Evolutionary conservation across 2,113 vertebrate genomes (phyloP), one percentile per base, ranked within the genome.

Genomic region (Lophius piscatorius): DNA sequence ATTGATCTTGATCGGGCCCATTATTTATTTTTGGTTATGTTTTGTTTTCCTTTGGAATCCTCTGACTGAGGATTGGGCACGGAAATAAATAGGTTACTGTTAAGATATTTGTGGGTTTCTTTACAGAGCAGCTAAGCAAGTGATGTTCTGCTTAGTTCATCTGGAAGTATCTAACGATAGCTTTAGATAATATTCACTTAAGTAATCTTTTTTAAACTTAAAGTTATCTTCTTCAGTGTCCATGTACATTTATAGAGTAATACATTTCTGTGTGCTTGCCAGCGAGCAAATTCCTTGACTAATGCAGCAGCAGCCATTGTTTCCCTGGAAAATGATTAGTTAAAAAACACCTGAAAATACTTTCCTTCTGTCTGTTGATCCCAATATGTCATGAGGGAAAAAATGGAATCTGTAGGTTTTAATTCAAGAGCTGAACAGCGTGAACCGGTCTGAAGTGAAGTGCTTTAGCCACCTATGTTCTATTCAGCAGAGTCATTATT

Each of bases 221-320:
- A n/a, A n/a, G n/a, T n/a, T n/a, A n/a, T n/a, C n/a, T n/a, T n/a
- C n/a, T n/a, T n/a, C n/a, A n/a, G n/a, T n/a, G n/a, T n/a, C n/a
- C n/a, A n/a, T 87, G 83, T 58, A 83, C 82, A 89, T 88, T 87
- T 83, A 87, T 82, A 63, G 75, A 75, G 86, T 56, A 66, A 81
- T 89, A 66, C 82, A 74, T 87, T 85, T 76, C 69, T 75, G 34
- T 74, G 48, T 79, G 76, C 70, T 82, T 79, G 66, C 63, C 76
- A 69, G 56, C 74, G 49, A 85, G 64, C 41, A 74, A 56, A 69
- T 60, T 62, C 59, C 52, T 1, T 6, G 57, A 35, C 59, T 46
- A 57, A 6, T 9, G 52, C 59, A 29, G 62, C 51, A 57, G 61
- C 38, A 57, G 65, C 63, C 36, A 45, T 41, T 60, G 65, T 57